phyloP scores from a whole-genome alignment of 92 coral and sea anemone genomes.

The Phenganax marumi region DNA sequence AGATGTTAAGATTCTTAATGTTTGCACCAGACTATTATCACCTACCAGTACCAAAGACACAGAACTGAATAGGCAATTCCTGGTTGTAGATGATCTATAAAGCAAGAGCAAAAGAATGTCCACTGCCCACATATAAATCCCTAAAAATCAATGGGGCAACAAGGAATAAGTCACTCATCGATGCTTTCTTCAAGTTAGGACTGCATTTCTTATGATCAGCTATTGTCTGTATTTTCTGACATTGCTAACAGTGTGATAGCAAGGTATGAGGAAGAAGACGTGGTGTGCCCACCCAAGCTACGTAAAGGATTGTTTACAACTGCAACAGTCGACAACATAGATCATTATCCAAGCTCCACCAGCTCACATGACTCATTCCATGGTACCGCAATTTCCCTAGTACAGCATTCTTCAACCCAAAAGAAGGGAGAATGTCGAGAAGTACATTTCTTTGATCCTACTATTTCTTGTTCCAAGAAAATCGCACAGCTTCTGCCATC shows the following conservation, averaged over 20 bases:
- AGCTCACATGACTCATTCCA: slow-evolving; percentile 48
- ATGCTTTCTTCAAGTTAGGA: slow-evolving; percentile 1
- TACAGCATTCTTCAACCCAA: slow-evolving; percentile 30
- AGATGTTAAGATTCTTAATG: slow-evolving; percentile 25
- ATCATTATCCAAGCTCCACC: slow-evolving; percentile 42
- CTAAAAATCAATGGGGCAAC: not conserved
- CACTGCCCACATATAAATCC: not conserved
- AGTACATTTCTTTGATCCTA: slow-evolving; percentile 4
- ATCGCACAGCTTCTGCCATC: not conserved
- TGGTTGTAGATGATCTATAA: no score
- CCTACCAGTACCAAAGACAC: no score
- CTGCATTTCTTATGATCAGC: slow-evolving; percentile 28
- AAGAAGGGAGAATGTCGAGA: slow-evolving; percentile 19
- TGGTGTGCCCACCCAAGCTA: slow-evolving; percentile 17
- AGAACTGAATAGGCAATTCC: no score
- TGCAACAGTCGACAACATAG: slow-evolving; percentile 43
- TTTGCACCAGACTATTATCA: no score
- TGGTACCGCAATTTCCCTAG: slow-evolving; percentile 45
- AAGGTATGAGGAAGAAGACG: slow-evolving; percentile 1
- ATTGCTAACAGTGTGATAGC: slow-evolving; percentile 23
- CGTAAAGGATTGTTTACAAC: slow-evolving; percentile 9
- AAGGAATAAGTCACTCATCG: slow-evolving; percentile 7
- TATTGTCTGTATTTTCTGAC: slow-evolving; percentile 12
- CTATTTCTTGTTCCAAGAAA: slow-evolving; percentile 5
- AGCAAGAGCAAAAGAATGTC: no score